Base-by-base conservation (phyloP, 2,888 invertebrate genomes). In the Lissonota sp. region DNA sequence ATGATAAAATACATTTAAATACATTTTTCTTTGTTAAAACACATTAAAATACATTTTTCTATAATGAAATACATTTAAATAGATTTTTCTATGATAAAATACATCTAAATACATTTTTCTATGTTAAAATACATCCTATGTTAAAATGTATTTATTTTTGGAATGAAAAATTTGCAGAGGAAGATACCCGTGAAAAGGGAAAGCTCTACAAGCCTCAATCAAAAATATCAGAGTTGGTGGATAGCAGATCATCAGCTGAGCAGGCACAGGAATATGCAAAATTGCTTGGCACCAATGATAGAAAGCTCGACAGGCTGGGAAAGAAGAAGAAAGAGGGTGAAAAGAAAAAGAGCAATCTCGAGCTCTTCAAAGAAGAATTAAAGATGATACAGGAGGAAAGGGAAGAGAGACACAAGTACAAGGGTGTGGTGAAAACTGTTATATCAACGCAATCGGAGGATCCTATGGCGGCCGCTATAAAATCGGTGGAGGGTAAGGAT, bases 321-420 rank as follows among this genome's bases (percentile, higher is more conserved):
- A 95, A 92, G 82, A 93, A 95, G 90, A 97, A 97, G 89, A 97
- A 95, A 88, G 95, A 95, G 80, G 95, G 95, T 70, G 97, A 96
- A 85, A 99, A 98, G 91, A 98, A 98, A 92, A 99, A 99, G 91
- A 99, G 98, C 90, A 99, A 99, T 93, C 93, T 99, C 83, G 99
- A 99, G 92, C 93, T 98, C 12, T 99, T 99, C 90, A 99, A 99
- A 92, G 99, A 99, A 92, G 99, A 99, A 93, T 93, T 99, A 57
- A 96, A 98, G 94, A 99, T 98, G 93, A 98, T 99, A 85, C 99
- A 99, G 94, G 98, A 99, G 92, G 99, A 99, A 92, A 95, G 99
- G 39, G 98, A 98, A 90, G 99, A 99, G 90, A 95, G 99, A 6
- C 98, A 99, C 93, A 97, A 97, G 90, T 97, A 97, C 87, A 98